Percentiles rank a stretch among this genome's conserved stretches.
Conservation (phyloP, 37 sponge, comb jelly and placozoan genomes). For the Ephydatia muelleri region DNA sequence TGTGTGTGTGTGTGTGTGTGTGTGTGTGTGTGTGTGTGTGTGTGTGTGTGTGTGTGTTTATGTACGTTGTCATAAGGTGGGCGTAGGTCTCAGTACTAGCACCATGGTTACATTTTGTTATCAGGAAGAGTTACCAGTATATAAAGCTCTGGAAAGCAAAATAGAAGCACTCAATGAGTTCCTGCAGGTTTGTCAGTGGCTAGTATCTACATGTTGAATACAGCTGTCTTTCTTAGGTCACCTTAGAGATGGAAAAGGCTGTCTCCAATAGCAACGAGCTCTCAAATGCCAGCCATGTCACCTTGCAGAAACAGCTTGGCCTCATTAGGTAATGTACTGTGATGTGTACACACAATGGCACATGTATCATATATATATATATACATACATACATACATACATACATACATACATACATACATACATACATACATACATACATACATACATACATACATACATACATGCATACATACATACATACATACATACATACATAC, state of each 20-base stretch:
- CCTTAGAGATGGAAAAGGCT: too few relatives aligned
- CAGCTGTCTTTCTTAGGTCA: too few relatives aligned
- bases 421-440: not conserved
- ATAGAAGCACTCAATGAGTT: constrained; percentile 69
- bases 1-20: constrained; percentile 8
- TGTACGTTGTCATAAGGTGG: too few relatives aligned
- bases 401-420: not conserved
- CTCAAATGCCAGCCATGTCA: too few relatives aligned
- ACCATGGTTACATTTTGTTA: not conserved
- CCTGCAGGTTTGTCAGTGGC: constrained; percentile 46
- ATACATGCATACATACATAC: not conserved
- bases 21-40: constrained; percentile 21
- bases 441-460: constrained; percentile 4
- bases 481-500: not conserved
- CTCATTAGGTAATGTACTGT: not conserved
- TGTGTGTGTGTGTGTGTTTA: not conserved
- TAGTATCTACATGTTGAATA: too few relatives aligned
- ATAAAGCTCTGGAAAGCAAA: constrained; percentile 51
- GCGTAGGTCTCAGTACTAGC: too few relatives aligned
- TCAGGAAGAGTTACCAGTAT: constrained; percentile 41
- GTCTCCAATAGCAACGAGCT: too few relatives aligned
- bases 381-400: not conserved
- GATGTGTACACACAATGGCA: not conserved
- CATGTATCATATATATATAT: not conserved
- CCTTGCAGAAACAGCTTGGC: not conserved